Conservation (phyloP, 2,888 invertebrate genomes). For the Theretra japonica region DNA sequence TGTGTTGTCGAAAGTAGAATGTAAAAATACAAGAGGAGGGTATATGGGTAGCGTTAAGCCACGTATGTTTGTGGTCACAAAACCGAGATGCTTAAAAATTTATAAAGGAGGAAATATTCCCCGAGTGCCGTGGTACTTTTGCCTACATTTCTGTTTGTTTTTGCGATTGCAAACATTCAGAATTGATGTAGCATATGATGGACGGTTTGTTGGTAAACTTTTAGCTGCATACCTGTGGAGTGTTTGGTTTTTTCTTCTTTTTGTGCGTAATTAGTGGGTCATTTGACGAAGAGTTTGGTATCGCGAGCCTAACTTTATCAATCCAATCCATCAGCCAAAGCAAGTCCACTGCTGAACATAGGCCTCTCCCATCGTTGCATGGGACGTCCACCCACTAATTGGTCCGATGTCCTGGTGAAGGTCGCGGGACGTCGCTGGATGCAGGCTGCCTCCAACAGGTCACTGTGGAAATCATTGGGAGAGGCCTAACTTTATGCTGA, state of each 20-base stretch:
- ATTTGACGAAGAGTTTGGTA: too few relatives aligned
- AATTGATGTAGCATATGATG: neutral
- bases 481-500: too few relatives aligned
- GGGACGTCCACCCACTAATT: too few relatives aligned
- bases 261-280: too few relatives aligned
- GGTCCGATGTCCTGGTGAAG: too few relatives aligned
- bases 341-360: too few relatives aligned
- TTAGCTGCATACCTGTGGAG: neutral
- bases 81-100: constrained; percentile 22
- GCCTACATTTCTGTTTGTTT: neutral
- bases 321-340: too few relatives aligned
- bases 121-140: neutral
- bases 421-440: too few relatives aligned
- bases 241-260: neutral
- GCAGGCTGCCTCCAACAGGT: too few relatives aligned
- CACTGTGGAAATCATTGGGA: too few relatives aligned
- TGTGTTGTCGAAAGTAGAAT: constrained; percentile 9
- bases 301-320: too few relatives aligned
- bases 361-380: too few relatives aligned
- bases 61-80: constrained; percentile 21
- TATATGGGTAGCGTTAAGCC: constrained; percentile 21
- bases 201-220: neutral
- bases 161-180: neutral
- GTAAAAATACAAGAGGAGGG: constrained; percentile 12
- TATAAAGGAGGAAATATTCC: constrained; percentile 10